These are phyloP conservation scores for Papilio glaucus DNA, from an alignment of 1,140 invertebrate genomes.

Conservation along the genomic window DNA sequence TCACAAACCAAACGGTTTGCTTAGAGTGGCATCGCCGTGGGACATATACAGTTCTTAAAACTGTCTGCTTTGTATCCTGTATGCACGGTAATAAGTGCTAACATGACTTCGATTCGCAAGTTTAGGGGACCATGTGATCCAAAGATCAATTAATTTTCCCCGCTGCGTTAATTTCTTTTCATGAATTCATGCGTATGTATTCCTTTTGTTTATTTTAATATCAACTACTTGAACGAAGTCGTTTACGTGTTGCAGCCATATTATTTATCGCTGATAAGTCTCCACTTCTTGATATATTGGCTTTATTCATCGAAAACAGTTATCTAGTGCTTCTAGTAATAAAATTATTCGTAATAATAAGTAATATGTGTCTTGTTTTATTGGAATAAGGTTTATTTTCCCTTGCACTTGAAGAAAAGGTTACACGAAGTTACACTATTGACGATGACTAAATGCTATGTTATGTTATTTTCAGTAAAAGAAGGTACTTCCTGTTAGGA, in stretches of 20 bases:
- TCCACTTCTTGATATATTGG: slow-evolving; percentile 39
- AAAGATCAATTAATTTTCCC: too few relatives aligned
- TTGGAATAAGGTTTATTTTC: slow-evolving; percentile 26
- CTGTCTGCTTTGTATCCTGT: too few relatives aligned
- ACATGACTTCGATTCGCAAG: too few relatives aligned
- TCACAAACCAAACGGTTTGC: too few relatives aligned
- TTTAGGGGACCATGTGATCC: too few relatives aligned
- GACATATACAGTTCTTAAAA: too few relatives aligned
- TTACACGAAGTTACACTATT: background rate
- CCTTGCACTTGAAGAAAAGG: background rate
- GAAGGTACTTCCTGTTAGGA: slow-evolving; percentile 49
- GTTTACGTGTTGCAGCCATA: background rate
- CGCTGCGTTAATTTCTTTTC: too few relatives aligned
- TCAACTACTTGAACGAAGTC: background rate
- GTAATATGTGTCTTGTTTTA: background rate
- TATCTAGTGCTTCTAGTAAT: slow-evolving; percentile 22
- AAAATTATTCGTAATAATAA: background rate
- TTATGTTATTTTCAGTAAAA: slow-evolving; percentile 40
- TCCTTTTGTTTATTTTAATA: too few relatives aligned
- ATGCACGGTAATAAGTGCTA: too few relatives aligned
- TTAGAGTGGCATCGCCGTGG: too few relatives aligned
- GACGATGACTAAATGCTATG: slow-evolving; percentile 42
- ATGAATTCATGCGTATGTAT: too few relatives aligned
- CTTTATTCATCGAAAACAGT: slow-evolving; percentile 38
- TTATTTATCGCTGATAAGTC: slow-evolving; percentile 38